Conservation (phyloP, 2,888 invertebrate species). For the Caenorhabditis drosophilae region DNA sequence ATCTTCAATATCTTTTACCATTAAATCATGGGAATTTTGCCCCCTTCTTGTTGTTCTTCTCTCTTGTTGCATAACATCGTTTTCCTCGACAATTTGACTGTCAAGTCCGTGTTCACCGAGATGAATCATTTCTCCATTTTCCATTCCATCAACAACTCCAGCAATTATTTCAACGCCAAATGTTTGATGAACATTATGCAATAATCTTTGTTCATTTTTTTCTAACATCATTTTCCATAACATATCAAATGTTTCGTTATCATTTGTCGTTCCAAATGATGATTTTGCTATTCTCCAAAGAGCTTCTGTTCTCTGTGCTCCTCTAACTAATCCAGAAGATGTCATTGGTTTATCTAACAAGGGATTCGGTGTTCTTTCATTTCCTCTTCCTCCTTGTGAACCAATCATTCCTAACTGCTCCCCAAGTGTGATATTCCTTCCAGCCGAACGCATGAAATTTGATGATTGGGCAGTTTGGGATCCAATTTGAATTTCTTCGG, state of each 20-base stretch:
- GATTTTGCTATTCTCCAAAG: constrained; percentile 40
- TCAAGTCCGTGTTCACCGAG: not conserved
- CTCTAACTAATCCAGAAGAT: constrained; percentile 14
- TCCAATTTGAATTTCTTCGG: constrained; percentile 22
- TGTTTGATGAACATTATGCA: constrained; percentile 43
- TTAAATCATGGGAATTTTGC: not conserved
- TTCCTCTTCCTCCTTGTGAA: not conserved
- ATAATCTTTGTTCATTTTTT: constrained; percentile 45
- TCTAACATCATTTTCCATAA: constrained; percentile 47
- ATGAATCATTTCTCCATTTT: constrained; percentile 9
- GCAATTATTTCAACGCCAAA: constrained; percentile 36
- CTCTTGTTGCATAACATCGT: not conserved
- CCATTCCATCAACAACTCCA: constrained; percentile 9
- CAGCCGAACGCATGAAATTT: not conserved
- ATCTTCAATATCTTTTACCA: not conserved
- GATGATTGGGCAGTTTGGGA: not conserved
- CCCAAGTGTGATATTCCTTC: not conserved
- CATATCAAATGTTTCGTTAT: constrained; percentile 45
- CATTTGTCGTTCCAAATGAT: constrained; percentile 33
- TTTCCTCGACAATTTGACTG: not conserved
- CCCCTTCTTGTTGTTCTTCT: not conserved
- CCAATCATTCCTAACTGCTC: constrained; percentile 1
- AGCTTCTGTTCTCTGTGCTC: constrained; percentile 24
- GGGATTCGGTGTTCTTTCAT: constrained; percentile 2
- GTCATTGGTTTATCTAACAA: not conserved